These are phyloP conservation scores for Epizoanthus scotinus DNA, from an alignment of 92 coral and sea anemone genomes.

Conservation along the genomic window DNA sequence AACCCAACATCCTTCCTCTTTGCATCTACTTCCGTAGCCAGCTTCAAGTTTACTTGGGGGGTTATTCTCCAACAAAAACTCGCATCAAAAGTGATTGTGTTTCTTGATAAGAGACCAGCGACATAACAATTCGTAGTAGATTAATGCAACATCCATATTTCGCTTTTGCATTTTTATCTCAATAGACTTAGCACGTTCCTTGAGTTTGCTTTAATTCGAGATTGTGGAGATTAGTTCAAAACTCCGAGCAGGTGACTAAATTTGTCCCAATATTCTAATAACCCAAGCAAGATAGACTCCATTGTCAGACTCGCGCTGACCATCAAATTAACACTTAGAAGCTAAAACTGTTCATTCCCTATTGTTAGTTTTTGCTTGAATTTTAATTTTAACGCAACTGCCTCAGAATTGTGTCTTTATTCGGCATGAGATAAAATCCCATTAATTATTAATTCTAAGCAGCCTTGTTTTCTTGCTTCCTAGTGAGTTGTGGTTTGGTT, in stretches of 20 bases:
- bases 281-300: slow-evolving; percentile 48
- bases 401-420: slow-evolving; percentile 36
- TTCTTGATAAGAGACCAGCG: slow-evolving; percentile 54
- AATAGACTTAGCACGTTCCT: slow-evolving; percentile 68
- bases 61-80: slow-evolving; percentile 56
- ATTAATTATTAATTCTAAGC: slow-evolving; percentile 75
- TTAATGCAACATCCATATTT: slow-evolving; percentile 71
- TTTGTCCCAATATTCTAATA: slow-evolving; percentile 40
- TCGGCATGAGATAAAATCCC: slow-evolving; percentile 61
- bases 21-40: slow-evolving; percentile 83
- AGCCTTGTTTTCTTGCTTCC: slow-evolving; percentile 65
- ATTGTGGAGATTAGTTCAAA: slow-evolving; percentile 64
- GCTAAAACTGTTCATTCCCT: slow-evolving; percentile 27
- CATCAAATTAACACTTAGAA: slow-evolving; percentile 27
- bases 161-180: slow-evolving; percentile 68
- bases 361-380: slow-evolving; percentile 31
- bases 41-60: slow-evolving; percentile 85
- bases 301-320: slow-evolving; percentile 32
- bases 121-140: slow-evolving; percentile 76
- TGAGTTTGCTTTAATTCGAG: slow-evolving; percentile 71
- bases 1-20: slow-evolving; percentile 67
- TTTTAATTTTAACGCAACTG: slow-evolving; percentile 54
- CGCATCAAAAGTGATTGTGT: slow-evolving; percentile 70
- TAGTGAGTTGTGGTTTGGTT: slow-evolving; percentile 55
- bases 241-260: slow-evolving; percentile 57